Evolutionary conservation across 1,140 invertebrate genomes (phyloP), one percentile per base, ranked within the genome.

Genomic region (Habropoda laboriosa): DNA sequence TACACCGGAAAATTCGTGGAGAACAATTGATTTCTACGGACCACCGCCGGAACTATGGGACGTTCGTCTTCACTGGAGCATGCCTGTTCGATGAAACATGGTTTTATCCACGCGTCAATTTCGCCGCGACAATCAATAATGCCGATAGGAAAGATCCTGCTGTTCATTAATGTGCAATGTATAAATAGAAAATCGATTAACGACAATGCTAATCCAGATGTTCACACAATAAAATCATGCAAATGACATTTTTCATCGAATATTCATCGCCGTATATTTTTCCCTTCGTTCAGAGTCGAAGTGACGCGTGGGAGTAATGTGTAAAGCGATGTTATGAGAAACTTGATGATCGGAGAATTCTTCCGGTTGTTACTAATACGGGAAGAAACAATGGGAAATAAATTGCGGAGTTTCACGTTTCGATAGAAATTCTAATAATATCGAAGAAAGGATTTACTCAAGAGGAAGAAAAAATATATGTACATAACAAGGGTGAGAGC

Each of bases 101-200:
- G 16, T 27, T n/a, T 32, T 32, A 27, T 57, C 8, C 12, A 18
- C 0, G 2, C 12, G 10, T 10, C 1, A 13, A 42, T 55, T 24
- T 3, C 13, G 3, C 21, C 10, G 21, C n/a, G 24, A 21, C 13
- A n/a, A 38, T 47, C 42, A 42, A 47, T 40, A 38, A 47, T 53
- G 38, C 3, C 4, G 40, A 68, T 58, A 77, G 10, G 5, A 57
- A 38, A 57, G 16, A 58, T 58, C 16, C 21, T 47, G 12, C 16
- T 27, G 40, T 57, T 47, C 47, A 76, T n/a, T 32, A 42, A 45
- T 42, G 38, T 12, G 10, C 5, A 6, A 16, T 6, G 2, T 24
- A 67, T 70, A 38, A 57, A 47, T 70, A 45, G 32, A 70, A 68
- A 38, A 77, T 77, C 64, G 49, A 47, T 77, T 30, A 53, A 2